Percentiles rank a stretch among this genome's conserved stretches.
Evolutionary conservation across 2,888 invertebrate species (phyloP).

Genomic region (Ophonus ardosiacus): DNA sequence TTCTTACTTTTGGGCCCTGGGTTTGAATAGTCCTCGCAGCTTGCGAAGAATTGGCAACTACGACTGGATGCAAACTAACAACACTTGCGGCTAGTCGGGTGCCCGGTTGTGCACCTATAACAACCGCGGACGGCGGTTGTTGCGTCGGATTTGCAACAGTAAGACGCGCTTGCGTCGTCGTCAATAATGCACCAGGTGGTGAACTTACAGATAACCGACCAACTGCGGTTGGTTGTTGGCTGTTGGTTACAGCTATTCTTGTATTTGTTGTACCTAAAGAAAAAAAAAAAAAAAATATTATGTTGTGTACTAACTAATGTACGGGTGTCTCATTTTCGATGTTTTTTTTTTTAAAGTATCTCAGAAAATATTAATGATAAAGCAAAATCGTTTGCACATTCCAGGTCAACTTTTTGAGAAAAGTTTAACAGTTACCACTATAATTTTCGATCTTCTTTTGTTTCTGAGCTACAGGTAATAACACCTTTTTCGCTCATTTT

Average conservation of each 20-base stretch:
- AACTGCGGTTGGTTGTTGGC: slow-evolving; percentile 36
- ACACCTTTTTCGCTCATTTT: too few species aligned
- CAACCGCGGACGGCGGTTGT: slow-evolving; percentile 54
- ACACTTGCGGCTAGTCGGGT: slow-evolving; percentile 55
- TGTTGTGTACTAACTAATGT: too few species aligned
- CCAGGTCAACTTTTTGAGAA: too few species aligned
- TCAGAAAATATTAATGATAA: too few species aligned
- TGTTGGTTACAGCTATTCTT: slow-evolving; percentile 46
- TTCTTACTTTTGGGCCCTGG: slow-evolving; percentile 44
- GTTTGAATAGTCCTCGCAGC: slow-evolving; percentile 49
- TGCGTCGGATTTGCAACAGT: slow-evolving; percentile 51
- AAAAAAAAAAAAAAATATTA: not conserved
- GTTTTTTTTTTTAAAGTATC: too few species aligned
- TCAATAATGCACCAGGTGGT: slow-evolving; percentile 53
- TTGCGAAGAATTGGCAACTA: slow-evolving; percentile 63
- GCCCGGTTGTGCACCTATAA: slow-evolving; percentile 56
- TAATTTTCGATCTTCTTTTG: too few species aligned
- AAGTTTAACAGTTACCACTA: too few species aligned
- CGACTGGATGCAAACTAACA: slow-evolving; percentile 63
- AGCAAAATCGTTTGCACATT: too few species aligned
- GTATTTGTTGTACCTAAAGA: slow-evolving; percentile 6
- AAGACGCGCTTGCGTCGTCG: slow-evolving; percentile 55
- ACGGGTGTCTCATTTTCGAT: too few species aligned
- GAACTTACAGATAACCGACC: slow-evolving; percentile 51
- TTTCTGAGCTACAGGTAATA: too few species aligned